Base-by-base conservation (phyloP, 2,113 vertebrate species). In the Etheostoma cragini region DNA sequence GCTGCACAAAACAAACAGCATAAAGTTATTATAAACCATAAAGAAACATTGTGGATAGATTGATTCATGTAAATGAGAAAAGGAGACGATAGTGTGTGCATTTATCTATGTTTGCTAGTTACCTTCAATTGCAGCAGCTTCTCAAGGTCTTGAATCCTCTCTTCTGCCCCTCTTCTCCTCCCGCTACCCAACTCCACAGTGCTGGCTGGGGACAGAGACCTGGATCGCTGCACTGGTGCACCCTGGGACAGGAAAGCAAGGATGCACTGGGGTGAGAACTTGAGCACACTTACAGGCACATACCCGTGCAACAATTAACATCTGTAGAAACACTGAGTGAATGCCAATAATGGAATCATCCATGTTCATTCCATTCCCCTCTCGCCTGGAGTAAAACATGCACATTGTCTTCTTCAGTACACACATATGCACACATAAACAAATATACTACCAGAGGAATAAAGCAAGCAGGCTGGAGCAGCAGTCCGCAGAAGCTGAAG, bases 301-400 rank as follows among this genome's bases (percentile, higher is more conserved):
- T 96, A 95, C 49, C 52, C 95, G 95, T 95, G 96, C 94, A 88
- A 96, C 96, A 97, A 97, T 97, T 97, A 97, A 96, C 97, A 96
- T 96, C 96, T 95, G 95, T 93, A 85, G 83, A 85, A 87, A 88
- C 73, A 76, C 84, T 95, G 95, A 96, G 90, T 95, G 96, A 97
- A 98, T 97, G 96, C 96, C 97, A 97, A 97, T 96, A 96, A 96
- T 96, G 75, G 95, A 96, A 97, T 96, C 95, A 97, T 96, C 96
- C 74, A 73, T 77, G 83, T 85, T 89, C 85, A 77, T 49, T 81
- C 75, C 83, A 57, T 76, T 88, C 72, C 79, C 89, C 80, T 80
- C 63, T 90, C 88, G 91, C 86, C 88, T 91, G 84, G 78, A 87
- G 79, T 71, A 86, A 92, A 88, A 91, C 78, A 86, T 65, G 73